Percentiles rank a stretch among this genome's conserved stretches.
phyloP scores from a whole-genome alignment of 1,140 invertebrate genomes.

The Apis dorsata region DNA sequence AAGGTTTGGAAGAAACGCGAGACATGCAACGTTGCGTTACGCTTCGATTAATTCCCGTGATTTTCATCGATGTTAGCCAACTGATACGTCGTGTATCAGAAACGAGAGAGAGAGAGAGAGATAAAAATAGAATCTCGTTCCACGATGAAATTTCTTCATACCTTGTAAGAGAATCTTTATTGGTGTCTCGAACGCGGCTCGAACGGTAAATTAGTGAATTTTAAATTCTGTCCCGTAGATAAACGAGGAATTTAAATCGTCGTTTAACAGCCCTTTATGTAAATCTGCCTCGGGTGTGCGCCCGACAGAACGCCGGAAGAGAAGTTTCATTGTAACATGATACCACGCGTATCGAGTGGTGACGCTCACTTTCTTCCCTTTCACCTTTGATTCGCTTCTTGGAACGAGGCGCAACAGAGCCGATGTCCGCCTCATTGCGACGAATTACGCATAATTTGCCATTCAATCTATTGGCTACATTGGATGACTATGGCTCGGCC shows the following conservation, averaged over 20 bases:
- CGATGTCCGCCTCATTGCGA: constrained; percentile 22
- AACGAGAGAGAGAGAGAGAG: background rate
- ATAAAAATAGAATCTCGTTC: background rate
- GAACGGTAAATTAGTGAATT: background rate
- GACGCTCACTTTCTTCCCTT: constrained; percentile 29
- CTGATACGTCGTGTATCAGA: too few relatives aligned
- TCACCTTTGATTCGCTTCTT: constrained; percentile 31
- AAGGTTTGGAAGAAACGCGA: background rate
- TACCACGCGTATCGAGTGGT: constrained; percentile 11
- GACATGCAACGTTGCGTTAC: background rate
- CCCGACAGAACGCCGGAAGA: background rate
- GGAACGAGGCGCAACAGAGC: background rate
- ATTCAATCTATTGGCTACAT: constrained; percentile 23
- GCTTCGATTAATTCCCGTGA: background rate
- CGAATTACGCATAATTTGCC: constrained; percentile 39
- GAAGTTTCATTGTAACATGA: constrained; percentile 18
- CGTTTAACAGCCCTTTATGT: constrained; percentile 17
- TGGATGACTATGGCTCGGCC: background rate
- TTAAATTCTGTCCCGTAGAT: background rate
- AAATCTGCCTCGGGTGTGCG: background rate
- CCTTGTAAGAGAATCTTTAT: background rate
- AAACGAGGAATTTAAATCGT: background rate
- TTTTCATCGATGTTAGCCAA: background rate
- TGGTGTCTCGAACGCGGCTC: too few relatives aligned
- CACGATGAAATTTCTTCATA: background rate